Conservation (phyloP, 2,888 invertebrate species). For the Slavum lentiscoides region DNA sequence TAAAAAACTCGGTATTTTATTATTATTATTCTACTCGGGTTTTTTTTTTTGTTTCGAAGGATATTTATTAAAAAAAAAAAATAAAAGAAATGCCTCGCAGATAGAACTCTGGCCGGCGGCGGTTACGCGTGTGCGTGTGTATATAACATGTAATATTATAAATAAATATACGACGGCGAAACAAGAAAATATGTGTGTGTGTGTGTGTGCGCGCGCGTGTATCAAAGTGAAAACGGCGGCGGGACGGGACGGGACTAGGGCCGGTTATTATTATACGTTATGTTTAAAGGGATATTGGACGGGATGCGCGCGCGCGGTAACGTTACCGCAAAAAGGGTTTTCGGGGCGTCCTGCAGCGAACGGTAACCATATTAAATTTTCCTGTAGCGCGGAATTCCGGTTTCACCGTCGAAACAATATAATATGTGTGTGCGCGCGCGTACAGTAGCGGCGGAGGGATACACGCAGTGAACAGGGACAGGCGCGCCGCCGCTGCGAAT, state of each 20-base stretch:
- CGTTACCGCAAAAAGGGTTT: slow-evolving; percentile 52
- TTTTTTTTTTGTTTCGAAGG: too few species aligned
- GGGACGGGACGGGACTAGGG: background rate
- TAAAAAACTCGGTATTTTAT: background rate
- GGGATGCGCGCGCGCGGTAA: background rate
- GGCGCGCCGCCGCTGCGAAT: slow-evolving; percentile 12
- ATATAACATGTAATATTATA: background rate
- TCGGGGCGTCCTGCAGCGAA: background rate
- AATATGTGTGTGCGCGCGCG: background rate
- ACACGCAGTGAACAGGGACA: background rate
- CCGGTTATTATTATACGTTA: slow-evolving; percentile 52
- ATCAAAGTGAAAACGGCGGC: slow-evolving; percentile 39
- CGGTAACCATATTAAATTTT: slow-evolving; percentile 54
- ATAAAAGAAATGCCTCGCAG: background rate
- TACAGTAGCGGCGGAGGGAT: background rate
- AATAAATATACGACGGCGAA: background rate
- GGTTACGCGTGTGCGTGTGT: background rate
- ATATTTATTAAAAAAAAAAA: slow-evolving; percentile 23
- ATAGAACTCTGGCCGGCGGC: background rate
- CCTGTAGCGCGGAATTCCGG: slow-evolving; percentile 49
- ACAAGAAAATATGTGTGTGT: slow-evolving; percentile 52
- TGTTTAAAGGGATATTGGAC: slow-evolving; percentile 35
- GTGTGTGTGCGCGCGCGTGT: background rate
- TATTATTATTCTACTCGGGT: slow-evolving; percentile 23
- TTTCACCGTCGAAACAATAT: slow-evolving; percentile 49